Evolutionary conservation across 2,113 vertebrate species (phyloP).

Genomic region (Ardeotis arabs): DNA sequence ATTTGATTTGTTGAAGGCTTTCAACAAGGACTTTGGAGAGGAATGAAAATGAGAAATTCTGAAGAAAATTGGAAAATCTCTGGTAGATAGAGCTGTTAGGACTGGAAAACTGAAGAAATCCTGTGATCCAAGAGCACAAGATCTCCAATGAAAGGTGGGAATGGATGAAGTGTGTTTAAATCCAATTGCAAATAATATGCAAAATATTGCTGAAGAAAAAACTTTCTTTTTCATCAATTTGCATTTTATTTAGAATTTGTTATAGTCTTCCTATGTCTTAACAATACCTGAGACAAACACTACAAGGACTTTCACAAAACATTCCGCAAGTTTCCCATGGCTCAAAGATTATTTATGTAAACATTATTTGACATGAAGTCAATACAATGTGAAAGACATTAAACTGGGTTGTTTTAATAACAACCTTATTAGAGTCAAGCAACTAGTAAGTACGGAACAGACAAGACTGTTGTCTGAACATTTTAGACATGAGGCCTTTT

Average conservation of each 20-base stretch:
- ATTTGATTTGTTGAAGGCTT: slow-evolving; percentile 47
- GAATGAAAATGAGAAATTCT: neutral
- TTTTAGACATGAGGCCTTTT: neutral
- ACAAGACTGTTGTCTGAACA: neutral
- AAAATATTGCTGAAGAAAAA: neutral
- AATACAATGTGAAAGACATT: slow-evolving; percentile 13
- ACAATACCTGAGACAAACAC: neutral
- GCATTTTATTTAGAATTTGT: neutral
- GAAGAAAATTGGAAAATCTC: neutral
- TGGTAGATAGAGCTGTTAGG: neutral
- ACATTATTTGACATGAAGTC: slow-evolving; percentile 31
- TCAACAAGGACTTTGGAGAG: slow-evolving; percentile 2
- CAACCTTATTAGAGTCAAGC: slow-evolving; percentile 7
- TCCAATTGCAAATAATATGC: neutral
- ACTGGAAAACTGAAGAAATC: neutral
- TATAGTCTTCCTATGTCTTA: neutral
- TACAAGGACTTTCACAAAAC: neutral
- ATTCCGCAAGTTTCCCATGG: neutral
- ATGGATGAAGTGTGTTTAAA: neutral
- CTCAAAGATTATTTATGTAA: slow-evolving; percentile 26
- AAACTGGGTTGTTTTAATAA: slow-evolving; percentile 24
- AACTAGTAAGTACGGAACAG: neutral
- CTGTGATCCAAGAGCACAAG: neutral
- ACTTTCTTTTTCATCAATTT: neutral
- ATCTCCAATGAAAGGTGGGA: neutral